Conservation (phyloP, 2,888 invertebrate genomes). For the Coelinius sp. region DNA sequence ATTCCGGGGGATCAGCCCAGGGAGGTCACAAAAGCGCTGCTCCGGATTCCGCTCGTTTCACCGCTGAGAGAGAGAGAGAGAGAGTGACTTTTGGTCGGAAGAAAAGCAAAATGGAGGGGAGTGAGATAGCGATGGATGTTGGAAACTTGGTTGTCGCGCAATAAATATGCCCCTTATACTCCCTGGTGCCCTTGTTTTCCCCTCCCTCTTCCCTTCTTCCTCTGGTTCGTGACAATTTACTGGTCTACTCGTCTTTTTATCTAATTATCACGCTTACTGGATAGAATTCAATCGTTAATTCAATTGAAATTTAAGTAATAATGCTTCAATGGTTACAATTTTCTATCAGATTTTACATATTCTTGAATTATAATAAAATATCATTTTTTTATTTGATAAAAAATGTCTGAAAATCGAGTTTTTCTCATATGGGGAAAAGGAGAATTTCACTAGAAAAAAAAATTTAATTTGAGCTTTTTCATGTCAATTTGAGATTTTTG, state of each 20-base stretch:
- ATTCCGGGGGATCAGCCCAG: conserved; percentile 27
- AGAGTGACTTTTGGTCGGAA: not conserved
- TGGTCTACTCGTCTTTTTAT: conserved; percentile 4
- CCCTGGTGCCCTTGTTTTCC: conserved; percentile 15
- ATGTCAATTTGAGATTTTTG: too few species aligned
- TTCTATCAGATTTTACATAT: not conserved
- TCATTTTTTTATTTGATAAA: too few species aligned
- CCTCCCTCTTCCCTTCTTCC: conserved; percentile 1
- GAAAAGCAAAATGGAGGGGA: not conserved
- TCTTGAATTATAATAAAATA: too few species aligned
- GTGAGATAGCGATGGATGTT: conserved; percentile 5
- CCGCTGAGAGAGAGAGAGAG: not conserved
- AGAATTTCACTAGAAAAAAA: too few species aligned
- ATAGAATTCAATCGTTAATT: not conserved
- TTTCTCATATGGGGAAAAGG: too few species aligned
- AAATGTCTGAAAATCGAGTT: too few species aligned
- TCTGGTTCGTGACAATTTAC: not conserved
- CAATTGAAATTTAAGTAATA: not conserved
- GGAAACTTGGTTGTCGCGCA: conserved; percentile 29
- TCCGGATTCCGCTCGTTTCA: conserved; percentile 16
- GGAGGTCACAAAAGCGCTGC: conserved; percentile 30
- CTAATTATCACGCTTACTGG: conserved; percentile 1
- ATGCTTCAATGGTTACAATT: not conserved
- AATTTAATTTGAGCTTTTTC: too few species aligned
- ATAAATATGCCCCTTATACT: conserved; percentile 28